phyloP scores from a whole-genome alignment of 1,140 invertebrate genomes.

The Zaprionus lachaisei region DNA sequence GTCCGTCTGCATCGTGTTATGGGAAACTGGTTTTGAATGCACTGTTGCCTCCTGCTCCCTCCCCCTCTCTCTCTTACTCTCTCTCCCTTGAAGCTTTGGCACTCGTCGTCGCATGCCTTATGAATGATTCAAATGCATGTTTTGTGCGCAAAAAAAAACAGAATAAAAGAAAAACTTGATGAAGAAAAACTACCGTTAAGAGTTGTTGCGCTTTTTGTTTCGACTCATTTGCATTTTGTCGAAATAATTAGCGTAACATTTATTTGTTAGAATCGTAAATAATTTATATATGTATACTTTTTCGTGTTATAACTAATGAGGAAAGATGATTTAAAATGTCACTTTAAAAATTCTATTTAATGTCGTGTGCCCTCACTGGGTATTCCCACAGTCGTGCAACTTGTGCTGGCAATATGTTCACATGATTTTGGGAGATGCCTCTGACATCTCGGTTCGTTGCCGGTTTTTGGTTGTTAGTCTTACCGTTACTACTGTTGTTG shows the following conservation, averaged over 20 bases:
- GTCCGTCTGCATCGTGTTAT: constrained; percentile 46
- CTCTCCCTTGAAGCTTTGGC: constrained; percentile 52
- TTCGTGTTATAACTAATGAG: neutral
- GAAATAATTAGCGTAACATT: neutral
- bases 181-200: constrained; percentile 69
- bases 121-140: constrained; percentile 83
- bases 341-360: constrained; percentile 1
- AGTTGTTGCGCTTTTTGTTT: constrained; percentile 72
- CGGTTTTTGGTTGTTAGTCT: constrained; percentile 36
- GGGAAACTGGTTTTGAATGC: constrained; percentile 66
- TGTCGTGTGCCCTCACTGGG: neutral
- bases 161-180: constrained; percentile 31
- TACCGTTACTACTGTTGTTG: constrained; percentile 22
- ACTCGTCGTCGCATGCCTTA: constrained; percentile 74
- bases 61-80: constrained; percentile 24
- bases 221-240: constrained; percentile 11
- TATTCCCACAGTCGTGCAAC: neutral
- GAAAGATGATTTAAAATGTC: neutral
- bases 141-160: constrained; percentile 53
- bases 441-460: constrained; percentile 45
- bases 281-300: neutral
- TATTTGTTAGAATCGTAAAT: constrained; percentile 1
- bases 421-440: constrained; percentile 36
- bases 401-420: constrained; percentile 18
- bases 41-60: constrained; percentile 10